These are phyloP conservation scores for Thunnus maccoyii DNA, from an alignment of 2,113 vertebrate genomes.

Conservation along the genomic window DNA sequence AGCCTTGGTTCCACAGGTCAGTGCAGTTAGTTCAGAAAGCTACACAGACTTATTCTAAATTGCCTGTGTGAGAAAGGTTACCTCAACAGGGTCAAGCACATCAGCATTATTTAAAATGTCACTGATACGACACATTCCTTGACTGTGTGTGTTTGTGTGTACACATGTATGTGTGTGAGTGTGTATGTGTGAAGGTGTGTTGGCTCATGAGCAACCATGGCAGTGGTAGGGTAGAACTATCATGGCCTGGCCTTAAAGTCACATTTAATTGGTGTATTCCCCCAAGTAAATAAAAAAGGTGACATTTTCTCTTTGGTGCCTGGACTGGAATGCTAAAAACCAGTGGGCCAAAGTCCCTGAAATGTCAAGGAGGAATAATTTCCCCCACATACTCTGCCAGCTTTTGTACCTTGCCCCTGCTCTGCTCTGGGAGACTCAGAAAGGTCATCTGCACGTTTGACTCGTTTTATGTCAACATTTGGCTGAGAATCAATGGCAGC, in stretches of 20 bases:
- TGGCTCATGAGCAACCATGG: conserved; percentile 54
- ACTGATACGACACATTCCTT: conserved; percentile 65
- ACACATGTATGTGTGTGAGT: conserved; percentile 1
- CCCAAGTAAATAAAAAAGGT: conserved; percentile 86
- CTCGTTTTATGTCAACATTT: conserved; percentile 86
- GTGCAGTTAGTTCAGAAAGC: conserved; percentile 64
- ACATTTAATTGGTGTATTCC: conserved; percentile 86
- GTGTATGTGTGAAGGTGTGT: conserved; percentile 22
- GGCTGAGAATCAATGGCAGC: conserved; percentile 77
- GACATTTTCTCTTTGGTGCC: conserved; percentile 83
- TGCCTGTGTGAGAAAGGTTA: conserved; percentile 75
- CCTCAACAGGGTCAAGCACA: conserved; percentile 74
- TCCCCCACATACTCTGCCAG: conserved; percentile 71
- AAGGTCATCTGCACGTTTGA: conserved; percentile 83
- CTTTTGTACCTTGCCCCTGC: conserved; percentile 66
- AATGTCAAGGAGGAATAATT: conserved; percentile 88
- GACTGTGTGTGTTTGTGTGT: conserved; percentile 29
- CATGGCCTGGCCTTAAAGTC: conserved; percentile 80
- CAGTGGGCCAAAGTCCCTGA: conserved; percentile 67
- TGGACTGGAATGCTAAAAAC: conserved; percentile 83
- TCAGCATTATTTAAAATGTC: conserved; percentile 83
- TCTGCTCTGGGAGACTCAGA: conserved; percentile 69
- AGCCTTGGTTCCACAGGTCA: conserved; percentile 49
- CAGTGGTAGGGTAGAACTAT: conserved; percentile 61
- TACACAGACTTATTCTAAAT: conserved; percentile 70